These are phyloP conservation scores for Fulmarus glacialis DNA, from an alignment of 2,113 vertebrate species.

Conservation along the genomic window DNA sequence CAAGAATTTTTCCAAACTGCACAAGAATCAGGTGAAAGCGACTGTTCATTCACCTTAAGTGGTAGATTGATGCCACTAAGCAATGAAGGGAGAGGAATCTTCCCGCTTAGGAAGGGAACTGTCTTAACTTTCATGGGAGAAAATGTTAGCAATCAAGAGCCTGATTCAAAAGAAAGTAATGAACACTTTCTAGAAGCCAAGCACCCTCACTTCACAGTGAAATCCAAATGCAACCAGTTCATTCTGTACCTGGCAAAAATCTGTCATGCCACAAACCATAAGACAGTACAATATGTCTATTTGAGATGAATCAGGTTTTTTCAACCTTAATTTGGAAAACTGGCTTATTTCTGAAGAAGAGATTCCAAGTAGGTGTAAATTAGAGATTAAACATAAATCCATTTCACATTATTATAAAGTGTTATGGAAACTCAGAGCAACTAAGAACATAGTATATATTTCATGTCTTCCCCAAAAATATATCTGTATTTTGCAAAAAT, in stretches of 20 bases:
- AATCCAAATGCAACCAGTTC: neutral
- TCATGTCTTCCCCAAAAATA: neutral
- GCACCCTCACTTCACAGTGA: neutral
- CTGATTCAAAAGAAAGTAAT: neutral
- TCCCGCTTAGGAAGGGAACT: neutral
- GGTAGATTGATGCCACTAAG: neutral
- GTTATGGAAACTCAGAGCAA: neutral
- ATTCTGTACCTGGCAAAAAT: neutral
- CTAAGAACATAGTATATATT: neutral
- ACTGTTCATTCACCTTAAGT: neutral
- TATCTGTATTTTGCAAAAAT: neutral
- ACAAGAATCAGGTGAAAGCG: neutral
- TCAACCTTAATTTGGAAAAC: neutral
- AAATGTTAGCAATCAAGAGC: neutral
- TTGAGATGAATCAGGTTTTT: neutral
- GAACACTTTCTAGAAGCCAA: neutral
- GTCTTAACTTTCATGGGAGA: neutral
- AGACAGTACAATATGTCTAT: neutral
- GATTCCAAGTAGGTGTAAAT: neutral
- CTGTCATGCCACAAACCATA: neutral
- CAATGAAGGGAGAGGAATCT: neutral
- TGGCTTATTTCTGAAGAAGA: neutral
- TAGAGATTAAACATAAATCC: neutral
- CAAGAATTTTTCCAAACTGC: neutral
- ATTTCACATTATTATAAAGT: neutral